These are phyloP conservation scores for Chaetura pelagica DNA, from an alignment of 2,113 vertebrate genomes.

Conservation along the genomic window DNA sequence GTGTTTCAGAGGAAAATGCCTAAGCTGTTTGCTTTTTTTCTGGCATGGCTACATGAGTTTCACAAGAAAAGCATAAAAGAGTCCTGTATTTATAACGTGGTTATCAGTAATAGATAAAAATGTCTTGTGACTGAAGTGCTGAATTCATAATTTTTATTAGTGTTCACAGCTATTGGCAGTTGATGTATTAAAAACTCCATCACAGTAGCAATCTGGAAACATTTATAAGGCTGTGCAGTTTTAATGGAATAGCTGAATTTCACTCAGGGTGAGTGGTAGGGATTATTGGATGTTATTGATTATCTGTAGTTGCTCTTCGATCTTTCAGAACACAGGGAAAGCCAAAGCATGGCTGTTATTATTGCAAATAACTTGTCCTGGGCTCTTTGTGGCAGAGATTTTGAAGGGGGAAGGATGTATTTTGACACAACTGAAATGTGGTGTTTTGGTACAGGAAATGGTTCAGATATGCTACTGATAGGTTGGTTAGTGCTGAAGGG, in stretches of 20 bases:
- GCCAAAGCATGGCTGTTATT: not conserved
- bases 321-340: not conserved
- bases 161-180: conserved; percentile 41
- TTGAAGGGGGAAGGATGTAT: too few species aligned
- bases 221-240: not conserved
- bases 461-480: not conserved
- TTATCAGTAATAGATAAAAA: conserved; percentile 64
- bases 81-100: conserved; percentile 35
- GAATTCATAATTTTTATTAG: conserved; percentile 74
- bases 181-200: conserved; percentile 48
- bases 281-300: not conserved
- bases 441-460: not conserved
- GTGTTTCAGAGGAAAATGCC: not conserved
- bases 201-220: conserved; percentile 21
- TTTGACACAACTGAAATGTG: not conserved
- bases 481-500: not conserved
- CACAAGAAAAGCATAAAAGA: not conserved
- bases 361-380: not conserved
- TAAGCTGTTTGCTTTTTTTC: conserved; percentile 1
- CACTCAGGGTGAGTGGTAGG: not conserved
- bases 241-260: conserved; percentile 14
- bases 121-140: conserved; percentile 51
- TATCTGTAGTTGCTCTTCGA: not conserved
- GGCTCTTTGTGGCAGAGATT: not conserved
- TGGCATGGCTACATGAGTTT: not conserved